phyloP scores from a whole-genome alignment of 2,797 vertebrate species.

The Cygnus olor region DNA sequence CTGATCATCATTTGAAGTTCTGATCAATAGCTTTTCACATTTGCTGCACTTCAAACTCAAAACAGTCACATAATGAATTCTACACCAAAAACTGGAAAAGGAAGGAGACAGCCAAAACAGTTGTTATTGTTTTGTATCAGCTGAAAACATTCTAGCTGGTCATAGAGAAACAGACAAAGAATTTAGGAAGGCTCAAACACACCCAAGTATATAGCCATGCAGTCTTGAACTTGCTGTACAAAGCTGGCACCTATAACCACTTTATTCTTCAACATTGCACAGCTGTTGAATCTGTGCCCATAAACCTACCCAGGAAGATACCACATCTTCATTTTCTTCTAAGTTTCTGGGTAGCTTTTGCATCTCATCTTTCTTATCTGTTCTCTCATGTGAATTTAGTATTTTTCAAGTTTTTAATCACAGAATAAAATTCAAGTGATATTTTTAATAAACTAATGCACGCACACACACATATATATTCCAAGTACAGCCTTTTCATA shows the following conservation, averaged over 20 bases:
- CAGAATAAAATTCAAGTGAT: background rate
- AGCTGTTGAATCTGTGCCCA: background rate
- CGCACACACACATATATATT: background rate
- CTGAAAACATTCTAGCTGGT: background rate
- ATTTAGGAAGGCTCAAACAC: background rate
- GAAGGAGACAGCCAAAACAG: background rate
- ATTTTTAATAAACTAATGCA: background rate
- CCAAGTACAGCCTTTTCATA: background rate
- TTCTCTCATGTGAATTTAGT: background rate
- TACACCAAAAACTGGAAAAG: background rate
- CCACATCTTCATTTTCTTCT: background rate
- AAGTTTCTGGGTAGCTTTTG: background rate
- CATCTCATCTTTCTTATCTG: background rate
- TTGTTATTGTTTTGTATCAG: background rate
- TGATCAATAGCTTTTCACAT: background rate
- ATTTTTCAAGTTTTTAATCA: background rate
- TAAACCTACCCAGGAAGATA: background rate
- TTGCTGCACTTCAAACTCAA: background rate
- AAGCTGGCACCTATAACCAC: background rate
- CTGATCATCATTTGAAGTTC: background rate
- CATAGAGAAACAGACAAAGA: background rate
- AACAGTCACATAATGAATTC: background rate
- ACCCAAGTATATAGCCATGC: rapidly evolving
- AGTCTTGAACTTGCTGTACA: background rate
- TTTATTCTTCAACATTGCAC: background rate